A percentile compares a stretch with the other conserved stretches of the same genome.
Evolutionary conservation across 2,113 vertebrate genomes (phyloP).

Genomic region (Catharus fuscescens): DNA sequence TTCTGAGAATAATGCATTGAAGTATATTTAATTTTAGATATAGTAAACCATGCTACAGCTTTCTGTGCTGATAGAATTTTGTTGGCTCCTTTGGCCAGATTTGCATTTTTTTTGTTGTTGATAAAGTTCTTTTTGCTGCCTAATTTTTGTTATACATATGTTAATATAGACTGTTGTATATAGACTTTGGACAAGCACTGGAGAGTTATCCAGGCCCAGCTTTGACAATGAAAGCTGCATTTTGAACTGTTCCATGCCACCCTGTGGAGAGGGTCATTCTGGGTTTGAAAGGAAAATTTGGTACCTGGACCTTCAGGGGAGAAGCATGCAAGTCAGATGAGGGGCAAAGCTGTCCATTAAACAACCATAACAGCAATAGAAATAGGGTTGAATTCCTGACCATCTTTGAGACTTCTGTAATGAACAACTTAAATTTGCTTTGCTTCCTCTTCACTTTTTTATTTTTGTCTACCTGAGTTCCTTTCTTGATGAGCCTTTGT

Average conservation of each 20-base stretch:
- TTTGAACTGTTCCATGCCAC: not conserved
- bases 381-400: not conserved
- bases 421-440: not conserved
- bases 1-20: not conserved
- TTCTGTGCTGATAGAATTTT: not conserved
- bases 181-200: not conserved
- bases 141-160: not conserved
- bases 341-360: not conserved
- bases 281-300: not conserved
- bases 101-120: not conserved
- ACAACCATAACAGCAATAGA: not conserved
- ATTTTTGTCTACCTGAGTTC: not conserved
- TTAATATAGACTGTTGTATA: not conserved
- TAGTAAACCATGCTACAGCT: not conserved
- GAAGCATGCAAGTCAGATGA: not conserved
- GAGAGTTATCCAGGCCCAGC: not conserved
- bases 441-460: not conserved
- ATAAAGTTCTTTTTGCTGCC: not conserved
- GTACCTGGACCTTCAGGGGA: not conserved
- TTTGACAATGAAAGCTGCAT: not conserved
- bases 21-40: not conserved
- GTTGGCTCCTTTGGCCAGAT: not conserved
- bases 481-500: not conserved
- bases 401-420: not conserved
- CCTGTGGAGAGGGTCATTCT: not conserved